Evolutionary conservation across 1,140 invertebrate species (phyloP), one percentile per base, ranked within the genome.

Genomic region (Meloidogyne floridensis): DNA sequence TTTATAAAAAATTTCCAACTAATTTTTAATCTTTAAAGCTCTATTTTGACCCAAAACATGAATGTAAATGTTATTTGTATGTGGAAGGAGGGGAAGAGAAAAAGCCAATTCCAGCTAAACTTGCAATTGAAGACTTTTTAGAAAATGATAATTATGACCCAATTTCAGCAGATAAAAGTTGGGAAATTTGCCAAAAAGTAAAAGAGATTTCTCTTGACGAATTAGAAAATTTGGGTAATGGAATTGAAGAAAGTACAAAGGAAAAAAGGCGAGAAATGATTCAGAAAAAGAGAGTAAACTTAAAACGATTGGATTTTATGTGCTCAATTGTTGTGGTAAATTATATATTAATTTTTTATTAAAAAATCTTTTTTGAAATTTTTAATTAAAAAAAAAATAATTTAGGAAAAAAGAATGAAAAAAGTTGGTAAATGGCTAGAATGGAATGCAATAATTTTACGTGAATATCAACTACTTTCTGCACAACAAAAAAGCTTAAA

Each of bases 61-160:
- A 65, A 65, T 65, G 59, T 65, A 65, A 65, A 65, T 65, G 59
- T 65, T 65, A 65, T 65, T 65, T 65, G n/a, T 65, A n/a, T 65
- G 7, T 65, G 15, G 59, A 65, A n/a, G 59, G n/a, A 65, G 59
- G 7, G 7, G n/a, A 65, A n/a, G n/a, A 65, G 15, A n/a, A 59
- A 15, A 65, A n/a, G n/a, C 56, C 56, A 15, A n/a, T 65, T 8
- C 59, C 59, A 65, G 59, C 59, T 6, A 65, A 65, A 65, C n/a
- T 65, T n/a, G 59, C 59, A n/a, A n/a, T 65, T n/a, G 59, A 65
- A 65, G 59, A 65, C n/a, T 65, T 65, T 65, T 65, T 65, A 65
- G 59, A 65, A 18, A 65, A 65, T 65, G 59, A 65, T n/a, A 65
- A 65, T 65, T 65, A 65, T 65, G 15, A 18, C 7, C 15, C 15